These are phyloP conservation scores for Agapostemon virescens DNA, from an alignment of 2,888 invertebrate species.

Conservation along the genomic window DNA sequence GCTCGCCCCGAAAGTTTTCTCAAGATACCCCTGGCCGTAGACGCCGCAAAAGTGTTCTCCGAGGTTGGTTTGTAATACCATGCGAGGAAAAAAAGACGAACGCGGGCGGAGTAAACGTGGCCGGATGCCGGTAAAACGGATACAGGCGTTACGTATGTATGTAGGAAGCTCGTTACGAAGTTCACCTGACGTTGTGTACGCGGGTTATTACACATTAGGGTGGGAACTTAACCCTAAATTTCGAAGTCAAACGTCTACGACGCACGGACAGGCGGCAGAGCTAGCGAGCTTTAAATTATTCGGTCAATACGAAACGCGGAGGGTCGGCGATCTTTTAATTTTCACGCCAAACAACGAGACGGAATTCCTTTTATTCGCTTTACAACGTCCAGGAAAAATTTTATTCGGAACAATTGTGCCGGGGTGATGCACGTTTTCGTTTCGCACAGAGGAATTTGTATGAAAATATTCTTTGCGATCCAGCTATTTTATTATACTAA, in stretches of 20 bases:
- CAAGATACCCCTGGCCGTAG: constrained; percentile 48
- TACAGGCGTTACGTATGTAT: constrained; percentile 56
- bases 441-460: background rate
- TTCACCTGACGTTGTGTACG: constrained; percentile 69
- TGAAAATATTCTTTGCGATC: background rate
- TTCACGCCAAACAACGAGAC: background rate
- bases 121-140: constrained; percentile 42
- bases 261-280: constrained; percentile 56
- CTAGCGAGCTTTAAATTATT: constrained; percentile 66
- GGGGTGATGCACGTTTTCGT: background rate
- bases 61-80: constrained; percentile 50
- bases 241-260: constrained; percentile 66
- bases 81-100: constrained; percentile 35
- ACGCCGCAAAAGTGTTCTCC: constrained; percentile 41
- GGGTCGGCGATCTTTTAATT: constrained; percentile 1
- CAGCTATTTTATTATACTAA: background rate
- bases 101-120: constrained; percentile 28
- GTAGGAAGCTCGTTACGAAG: constrained; percentile 69
- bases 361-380: background rate
- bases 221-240: constrained; percentile 70
- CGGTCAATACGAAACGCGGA: constrained; percentile 12
- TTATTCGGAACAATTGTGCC: background rate
- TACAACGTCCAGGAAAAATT: background rate
- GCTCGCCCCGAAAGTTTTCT: constrained; percentile 68
- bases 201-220: constrained; percentile 71